Base-by-base conservation (phyloP, 1,140 invertebrate genomes). In the Saccostrea glomerata region DNA sequence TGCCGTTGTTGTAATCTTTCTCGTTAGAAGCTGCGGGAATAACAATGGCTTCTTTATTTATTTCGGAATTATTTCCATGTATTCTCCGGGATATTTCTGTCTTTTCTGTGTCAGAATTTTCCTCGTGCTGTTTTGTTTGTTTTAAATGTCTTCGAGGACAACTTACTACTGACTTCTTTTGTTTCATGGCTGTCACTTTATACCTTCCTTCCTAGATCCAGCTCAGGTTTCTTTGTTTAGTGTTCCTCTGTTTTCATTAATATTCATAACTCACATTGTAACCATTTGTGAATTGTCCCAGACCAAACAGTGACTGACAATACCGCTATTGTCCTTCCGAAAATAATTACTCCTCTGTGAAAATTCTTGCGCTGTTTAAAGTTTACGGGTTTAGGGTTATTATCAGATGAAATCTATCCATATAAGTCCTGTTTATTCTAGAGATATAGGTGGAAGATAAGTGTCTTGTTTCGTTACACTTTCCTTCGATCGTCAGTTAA, bases 361-460 rank as follows among this genome's bases (percentile, higher is more conserved):
- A 30, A 77, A 77, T 77, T 77, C 70, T 77, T 77, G 13, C 23
- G 70, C 70, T 77, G 70, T 77, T 77, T 77, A 77, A 77, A 77
- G 60, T 77, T 77, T 25, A 30, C 25, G 70, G 70, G 30, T 77
- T 77, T 77, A 77, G 25, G 25, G 25, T 77, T 36, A 77, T 77
- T 77, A 77, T 77, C 70, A 15, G 23, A 30, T 17, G 70, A 77
- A 30, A 77, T 77, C 70, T 77, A 25, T 4, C 70, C 70, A 30
- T 77, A 30, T 63, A 63, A 17, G 58, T 63, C 58, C n/a, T 77
- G 70, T 77, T 77, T 77, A 77, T 77, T 5, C 25, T 77, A 15
- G 70, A 77, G 70, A 77, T 77, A 77, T 23, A 15, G 13, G 58
- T 63, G 58, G 58, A 17, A 63, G 58, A 63, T 63, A 63, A 60